These are phyloP conservation scores for Ataeniobius toweri DNA, from an alignment of 2,797 vertebrate genomes.

Conservation along the genomic window DNA sequence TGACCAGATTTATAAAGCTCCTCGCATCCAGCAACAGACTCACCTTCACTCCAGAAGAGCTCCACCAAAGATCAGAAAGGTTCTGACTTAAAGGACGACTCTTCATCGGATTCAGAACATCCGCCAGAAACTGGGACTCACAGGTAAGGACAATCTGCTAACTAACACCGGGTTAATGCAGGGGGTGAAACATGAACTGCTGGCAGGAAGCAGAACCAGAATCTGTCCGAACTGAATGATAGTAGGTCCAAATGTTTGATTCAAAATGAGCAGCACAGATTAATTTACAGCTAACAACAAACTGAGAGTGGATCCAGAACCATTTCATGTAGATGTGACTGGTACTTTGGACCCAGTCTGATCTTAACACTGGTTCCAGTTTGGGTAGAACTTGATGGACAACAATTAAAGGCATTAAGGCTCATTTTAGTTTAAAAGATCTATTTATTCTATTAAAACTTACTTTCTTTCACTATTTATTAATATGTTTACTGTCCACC, in stretches of 20 bases:
- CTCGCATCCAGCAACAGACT: too few relatives aligned
- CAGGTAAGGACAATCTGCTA: slow-evolving; percentile 26
- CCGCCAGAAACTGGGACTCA: slow-evolving; percentile 2
- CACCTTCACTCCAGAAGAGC: slow-evolving; percentile 13
- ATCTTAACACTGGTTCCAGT: background rate
- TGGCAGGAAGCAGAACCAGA: background rate
- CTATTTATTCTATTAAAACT: background rate
- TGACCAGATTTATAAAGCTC: slow-evolving; percentile 67
- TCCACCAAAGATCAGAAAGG: background rate
- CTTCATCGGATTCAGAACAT: slow-evolving; percentile 36
- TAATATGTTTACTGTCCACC: background rate
- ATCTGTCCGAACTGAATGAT: too few relatives aligned
- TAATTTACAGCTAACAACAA: too few relatives aligned
- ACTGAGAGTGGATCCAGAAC: background rate
- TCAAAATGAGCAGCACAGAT: background rate
- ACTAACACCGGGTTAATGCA: background rate
- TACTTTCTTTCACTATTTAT: background rate
- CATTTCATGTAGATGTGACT: background rate
- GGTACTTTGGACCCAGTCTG: background rate
- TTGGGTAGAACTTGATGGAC: background rate
- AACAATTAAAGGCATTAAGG: background rate
- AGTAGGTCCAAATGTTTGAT: background rate
- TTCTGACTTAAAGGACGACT: slow-evolving; percentile 12
- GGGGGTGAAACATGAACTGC: background rate
- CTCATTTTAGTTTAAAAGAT: background rate